A percentile compares a stretch with the other conserved stretches of the same genome.
Conservation (phyloP, 2,888 invertebrate species). For the Nowickia ferox region DNA sequence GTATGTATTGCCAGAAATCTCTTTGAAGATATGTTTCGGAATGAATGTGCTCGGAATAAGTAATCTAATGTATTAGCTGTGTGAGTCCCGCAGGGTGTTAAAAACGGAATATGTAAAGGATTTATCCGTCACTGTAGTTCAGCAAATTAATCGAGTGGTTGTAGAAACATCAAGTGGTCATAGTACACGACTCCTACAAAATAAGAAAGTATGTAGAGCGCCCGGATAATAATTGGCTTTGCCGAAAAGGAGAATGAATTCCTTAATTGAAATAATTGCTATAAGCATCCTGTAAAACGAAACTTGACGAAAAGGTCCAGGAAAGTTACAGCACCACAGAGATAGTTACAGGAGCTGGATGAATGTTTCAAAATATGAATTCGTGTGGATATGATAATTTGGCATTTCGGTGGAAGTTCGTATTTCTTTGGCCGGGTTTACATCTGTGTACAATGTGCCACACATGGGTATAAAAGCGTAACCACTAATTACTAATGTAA, state of each 20-base stretch:
- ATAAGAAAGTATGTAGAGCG: slow-evolving; percentile 91
- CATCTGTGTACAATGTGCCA: too few species aligned
- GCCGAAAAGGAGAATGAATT: slow-evolving; percentile 97
- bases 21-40: slow-evolving; percentile 96
- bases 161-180: slow-evolving; percentile 98
- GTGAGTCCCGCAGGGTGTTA: slow-evolving; percentile 97
- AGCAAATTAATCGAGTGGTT: slow-evolving; percentile 98
- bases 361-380: slow-evolving; percentile 99
- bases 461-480: too few species aligned
- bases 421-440: too few species aligned
- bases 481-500: too few species aligned
- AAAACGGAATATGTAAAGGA: slow-evolving; percentile 86
- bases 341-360: slow-evolving; percentile 92
- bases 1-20: slow-evolving; percentile 98
- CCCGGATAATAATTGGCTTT: slow-evolving; percentile 94
- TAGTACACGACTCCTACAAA: slow-evolving; percentile 90
- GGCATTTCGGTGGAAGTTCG: slow-evolving; percentile 92
- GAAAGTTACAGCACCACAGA: slow-evolving; percentile 96
- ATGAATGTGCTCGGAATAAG: slow-evolving; percentile 90
- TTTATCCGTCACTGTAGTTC: slow-evolving; percentile 97
- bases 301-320: slow-evolving; percentile 97
- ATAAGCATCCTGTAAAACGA: slow-evolving; percentile 99
- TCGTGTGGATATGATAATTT: slow-evolving; percentile 97
- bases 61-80: slow-evolving; percentile 94
- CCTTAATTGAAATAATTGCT: slow-evolving; percentile 97